Base-by-base conservation (phyloP, 2,113 vertebrate species). In the Oriolus oriolus region DNA sequence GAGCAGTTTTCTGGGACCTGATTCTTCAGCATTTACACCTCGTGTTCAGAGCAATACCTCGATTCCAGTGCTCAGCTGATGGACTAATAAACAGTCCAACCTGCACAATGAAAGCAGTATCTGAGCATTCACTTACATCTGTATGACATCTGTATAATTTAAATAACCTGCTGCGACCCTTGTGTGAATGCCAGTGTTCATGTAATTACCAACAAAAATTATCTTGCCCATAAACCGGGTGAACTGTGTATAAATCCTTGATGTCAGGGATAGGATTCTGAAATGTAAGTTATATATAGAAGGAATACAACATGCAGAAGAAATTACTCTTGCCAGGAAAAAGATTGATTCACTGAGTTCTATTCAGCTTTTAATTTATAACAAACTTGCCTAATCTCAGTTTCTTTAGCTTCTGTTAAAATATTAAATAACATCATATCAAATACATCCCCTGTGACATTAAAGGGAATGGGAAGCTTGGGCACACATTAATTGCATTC, bases 341-440 rank as follows among this genome's bases (percentile, higher is more conserved):
- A 45, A 16, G 49, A 75, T 82, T 84, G 88, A 94, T 93, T 92
- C 87, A 76, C 31, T 57, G 69, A 71, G 64, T 37, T 84, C 82
- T 84, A 18, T 56, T 91, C 79, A 54, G 45, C 50, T 91, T 96
- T 96, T 92, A 92, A 96, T 93, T 93, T 96, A 71, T 24, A 95
- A 88, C 33, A 83, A 93, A 75, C 66, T 90, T 75, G 41, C 31
- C 42, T 66, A 56, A 75, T 84, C 78, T 96, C 66, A 35, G 81
- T 85, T 87, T 92, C 87, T 78, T 63, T 65, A 74, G 81, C 69
- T 61, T 68, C 41, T 30, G 61, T 71, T 95, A 95, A 96, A 94
- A 95, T 94, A 95, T 84, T 94, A 92, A 93, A 74, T 74, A 86
- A 80, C 70, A 71, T 84, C 83, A 66, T 53, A 84, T 91, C 56